Base-by-base conservation (phyloP, 2,113 vertebrate species). In the Erythrocercus mccallii region DNA sequence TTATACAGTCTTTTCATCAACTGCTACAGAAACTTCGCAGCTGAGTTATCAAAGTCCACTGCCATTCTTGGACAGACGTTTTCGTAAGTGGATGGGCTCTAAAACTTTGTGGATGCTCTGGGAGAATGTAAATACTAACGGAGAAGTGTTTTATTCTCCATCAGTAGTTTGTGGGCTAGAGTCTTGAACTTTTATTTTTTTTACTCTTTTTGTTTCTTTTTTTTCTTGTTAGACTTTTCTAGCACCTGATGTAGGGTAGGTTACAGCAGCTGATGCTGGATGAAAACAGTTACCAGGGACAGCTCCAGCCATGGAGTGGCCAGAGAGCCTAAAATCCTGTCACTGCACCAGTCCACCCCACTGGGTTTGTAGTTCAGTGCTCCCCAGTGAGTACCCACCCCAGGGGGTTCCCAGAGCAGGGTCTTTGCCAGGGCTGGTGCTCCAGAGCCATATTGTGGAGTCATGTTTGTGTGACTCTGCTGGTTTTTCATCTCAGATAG, bases 181-280 rank as follows among this genome's bases (percentile, higher is more conserved):
- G 71, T n/a, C 21, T 85, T 77, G 42, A 68, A 45, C 1, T 3
- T 23, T n/a, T 42, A n/a, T 18, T 18, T 61, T 31, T 12, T 17
- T 25, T 8, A 13, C 9, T 3, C 15, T 24, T 48, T 56, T 61
- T 5, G 3, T 33, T 45, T 11, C 21, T 33, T 22, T 48, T 15
- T n/a, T 44, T 6, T 9, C 15, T 62, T 21, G 7, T 47, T 60
- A 38, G 24, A 31, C 44, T 61, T 57, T 31, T 33, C 25, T 37
- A 64, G n/a, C n/a, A 18, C 24, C 24, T 1, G 1, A 4, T 0
- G 1, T 11, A 37, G 69, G 65, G 61, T 2, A 9, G 38, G 70
- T 31, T 38, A 25, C n/a, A 68, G 61, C 72, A 78, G 28, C 22
- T 3, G 7, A 3, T 25, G 42, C 44, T 1, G 24, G 62, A 27